These are phyloP conservation scores for Orthonyx spaldingii DNA, from an alignment of 2,113 vertebrate genomes.

Conservation along the genomic window DNA sequence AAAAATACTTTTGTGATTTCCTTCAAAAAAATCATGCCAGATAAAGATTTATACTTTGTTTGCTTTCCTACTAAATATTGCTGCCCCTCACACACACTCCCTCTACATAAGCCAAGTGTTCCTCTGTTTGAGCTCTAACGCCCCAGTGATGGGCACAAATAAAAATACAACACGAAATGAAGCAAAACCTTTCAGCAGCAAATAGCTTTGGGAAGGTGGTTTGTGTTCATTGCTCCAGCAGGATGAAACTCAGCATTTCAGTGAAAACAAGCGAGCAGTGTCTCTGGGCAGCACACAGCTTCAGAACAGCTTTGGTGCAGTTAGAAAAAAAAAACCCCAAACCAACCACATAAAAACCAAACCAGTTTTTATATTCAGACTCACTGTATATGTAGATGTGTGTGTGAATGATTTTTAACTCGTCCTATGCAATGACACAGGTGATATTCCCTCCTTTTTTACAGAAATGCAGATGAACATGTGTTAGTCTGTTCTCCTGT, in stretches of 20 bases:
- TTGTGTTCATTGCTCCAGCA: background rate
- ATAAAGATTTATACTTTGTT: background rate
- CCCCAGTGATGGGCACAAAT: background rate
- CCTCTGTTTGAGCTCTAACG: background rate
- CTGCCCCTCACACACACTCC: background rate
- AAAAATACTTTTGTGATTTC: background rate
- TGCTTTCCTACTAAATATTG: background rate
- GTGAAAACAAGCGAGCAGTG: background rate
- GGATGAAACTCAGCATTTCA: background rate
- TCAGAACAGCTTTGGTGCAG: background rate
- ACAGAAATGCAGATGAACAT: background rate
- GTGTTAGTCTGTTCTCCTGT: background rate
- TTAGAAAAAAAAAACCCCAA: background rate
- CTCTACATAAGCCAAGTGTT: background rate
- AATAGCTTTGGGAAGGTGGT: background rate
- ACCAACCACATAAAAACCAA: background rate
- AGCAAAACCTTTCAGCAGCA: background rate
- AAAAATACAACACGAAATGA: fast-evolving
- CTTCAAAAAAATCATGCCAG: background rate
- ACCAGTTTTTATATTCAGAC: background rate
- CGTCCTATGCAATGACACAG: background rate
- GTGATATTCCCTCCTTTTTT: background rate
- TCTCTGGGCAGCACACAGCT: background rate
- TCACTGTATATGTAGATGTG: background rate
- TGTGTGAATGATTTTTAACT: background rate